These are phyloP conservation scores for Caenorhabditis sp. DNA, from an alignment of 2,888 invertebrate genomes.

Conservation along the genomic window DNA sequence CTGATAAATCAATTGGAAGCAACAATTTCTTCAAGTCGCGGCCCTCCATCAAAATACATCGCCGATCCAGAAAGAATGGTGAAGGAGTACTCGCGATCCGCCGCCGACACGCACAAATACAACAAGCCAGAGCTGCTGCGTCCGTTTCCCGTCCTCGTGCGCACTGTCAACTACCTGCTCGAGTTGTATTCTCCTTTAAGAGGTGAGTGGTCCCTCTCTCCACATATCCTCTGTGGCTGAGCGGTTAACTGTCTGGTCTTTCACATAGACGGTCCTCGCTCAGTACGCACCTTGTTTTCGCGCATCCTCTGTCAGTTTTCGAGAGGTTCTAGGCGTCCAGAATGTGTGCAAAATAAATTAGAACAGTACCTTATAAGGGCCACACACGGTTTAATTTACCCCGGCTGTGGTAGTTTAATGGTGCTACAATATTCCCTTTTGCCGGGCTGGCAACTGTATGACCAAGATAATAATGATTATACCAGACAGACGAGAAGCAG, in stretches of 20 bases:
- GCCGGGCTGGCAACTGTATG: too few relatives aligned
- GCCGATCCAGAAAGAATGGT: conserved; percentile 53
- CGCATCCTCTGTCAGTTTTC: conserved; percentile 51
- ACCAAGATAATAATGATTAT: not conserved
- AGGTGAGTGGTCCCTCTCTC: conserved; percentile 10
- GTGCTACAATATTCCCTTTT: conserved; percentile 28
- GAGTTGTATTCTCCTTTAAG: conserved; percentile 28
- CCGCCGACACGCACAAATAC: conserved; percentile 58
- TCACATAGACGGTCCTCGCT: not conserved
- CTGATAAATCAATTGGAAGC: conserved; percentile 62
- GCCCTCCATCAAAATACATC: conserved; percentile 14
- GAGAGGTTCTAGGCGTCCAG: conserved; percentile 46
- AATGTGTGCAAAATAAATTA: conserved; percentile 50
- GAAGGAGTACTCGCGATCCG: conserved; percentile 62
- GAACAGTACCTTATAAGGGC: conserved; percentile 46
- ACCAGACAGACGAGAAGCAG: conserved; percentile 31
- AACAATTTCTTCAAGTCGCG: conserved; percentile 4
- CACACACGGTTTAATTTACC: conserved; percentile 44
- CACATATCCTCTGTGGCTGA: not conserved
- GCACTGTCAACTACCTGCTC: conserved; percentile 60
- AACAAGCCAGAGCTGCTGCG: conserved; percentile 50
- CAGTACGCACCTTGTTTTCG: conserved; percentile 54
- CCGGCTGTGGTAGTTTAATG: conserved; percentile 58
- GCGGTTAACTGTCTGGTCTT: not conserved
- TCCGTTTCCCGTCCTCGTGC: conserved; percentile 43